These are phyloP conservation scores for Anoura caudifer DNA, from an alignment of 2,113 vertebrate species.

Conservation along the genomic window DNA sequence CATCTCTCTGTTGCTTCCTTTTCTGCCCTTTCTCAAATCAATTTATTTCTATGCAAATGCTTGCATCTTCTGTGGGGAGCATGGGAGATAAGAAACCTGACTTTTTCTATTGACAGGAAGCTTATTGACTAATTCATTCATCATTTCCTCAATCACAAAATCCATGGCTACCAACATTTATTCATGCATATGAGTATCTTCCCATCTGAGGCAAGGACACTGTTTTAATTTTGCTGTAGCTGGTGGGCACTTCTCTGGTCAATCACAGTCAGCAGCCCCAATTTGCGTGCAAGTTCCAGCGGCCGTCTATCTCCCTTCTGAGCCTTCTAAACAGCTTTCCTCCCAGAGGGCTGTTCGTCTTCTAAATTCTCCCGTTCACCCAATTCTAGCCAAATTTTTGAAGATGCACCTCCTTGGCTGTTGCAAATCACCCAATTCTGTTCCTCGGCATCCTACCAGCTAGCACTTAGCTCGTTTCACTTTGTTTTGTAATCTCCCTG, in stretches of 20 bases:
- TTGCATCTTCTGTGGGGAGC: slow-evolving; percentile 69
- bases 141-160: slow-evolving; percentile 69
- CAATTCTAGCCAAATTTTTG: not conserved
- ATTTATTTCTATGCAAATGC: slow-evolving; percentile 73
- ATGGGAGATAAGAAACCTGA: slow-evolving; percentile 64
- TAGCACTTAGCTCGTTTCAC: not conserved
- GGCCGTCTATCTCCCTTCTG: not conserved
- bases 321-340: not conserved
- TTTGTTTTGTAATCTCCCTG: not conserved
- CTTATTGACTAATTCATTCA: slow-evolving; percentile 72
- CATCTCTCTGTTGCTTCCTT: not conserved
- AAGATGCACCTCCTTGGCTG: not conserved
- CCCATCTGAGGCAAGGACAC: slow-evolving; percentile 20
- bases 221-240: slow-evolving; percentile 43
- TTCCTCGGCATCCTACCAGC: not conserved
- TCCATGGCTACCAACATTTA: slow-evolving; percentile 66
- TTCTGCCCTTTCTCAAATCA: slow-evolving; percentile 68
- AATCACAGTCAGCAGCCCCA: not conserved
- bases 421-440: not conserved
- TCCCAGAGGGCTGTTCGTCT: not conserved
- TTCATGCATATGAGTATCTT: slow-evolving; percentile 62
- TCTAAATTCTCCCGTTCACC: not conserved
- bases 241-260: not conserved
- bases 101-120: slow-evolving; percentile 70
- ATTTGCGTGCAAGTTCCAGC: not conserved